Evolutionary conservation across 2,888 invertebrate genomes (phyloP).

Genomic region (Cheilosia vernalis): DNA sequence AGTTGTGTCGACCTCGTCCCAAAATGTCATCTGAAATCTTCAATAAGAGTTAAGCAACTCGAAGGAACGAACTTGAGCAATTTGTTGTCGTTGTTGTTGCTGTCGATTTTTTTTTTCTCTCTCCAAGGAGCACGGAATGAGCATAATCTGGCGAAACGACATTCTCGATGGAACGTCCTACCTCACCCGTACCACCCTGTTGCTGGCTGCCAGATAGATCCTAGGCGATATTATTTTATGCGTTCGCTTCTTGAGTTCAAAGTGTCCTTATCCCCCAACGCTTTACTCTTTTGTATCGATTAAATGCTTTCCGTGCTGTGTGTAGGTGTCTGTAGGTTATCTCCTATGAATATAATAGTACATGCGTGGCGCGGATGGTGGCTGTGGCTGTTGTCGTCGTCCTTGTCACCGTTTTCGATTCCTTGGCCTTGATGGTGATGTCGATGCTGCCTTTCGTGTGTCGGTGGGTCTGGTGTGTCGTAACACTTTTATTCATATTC

Average conservation of each 20-base stretch:
- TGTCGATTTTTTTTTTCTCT: neutral
- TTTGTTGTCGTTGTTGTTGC: constrained; percentile 12
- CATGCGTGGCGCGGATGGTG: neutral
- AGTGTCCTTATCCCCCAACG: constrained; percentile 30
- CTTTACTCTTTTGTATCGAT: constrained; percentile 57
- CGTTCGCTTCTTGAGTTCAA: constrained; percentile 50
- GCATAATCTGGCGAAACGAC: constrained; percentile 49
- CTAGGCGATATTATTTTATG: constrained; percentile 55
- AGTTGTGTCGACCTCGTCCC: constrained; percentile 16
- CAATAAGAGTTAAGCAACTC: constrained; percentile 41
- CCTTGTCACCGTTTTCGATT: constrained; percentile 45
- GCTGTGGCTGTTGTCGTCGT: constrained; percentile 8
- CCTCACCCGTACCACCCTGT: constrained; percentile 9
- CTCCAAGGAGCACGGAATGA: constrained; percentile 3
- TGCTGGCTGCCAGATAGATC: constrained; percentile 16
- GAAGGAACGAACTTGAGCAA: constrained; percentile 45
- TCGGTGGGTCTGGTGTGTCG: neutral
- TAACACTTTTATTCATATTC: constrained; percentile 64
- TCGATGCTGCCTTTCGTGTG: constrained; percentile 6
- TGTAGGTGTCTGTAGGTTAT: constrained; percentile 26
- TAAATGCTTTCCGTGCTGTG: constrained; percentile 44
- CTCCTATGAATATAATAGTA: constrained; percentile 21
- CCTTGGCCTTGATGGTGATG: constrained; percentile 32
- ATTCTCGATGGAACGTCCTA: constrained; percentile 7
- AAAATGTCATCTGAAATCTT: constrained; percentile 54